phyloP scores from a whole-genome alignment of 2,797 vertebrate species.

The Bradypodion ventrale region DNA sequence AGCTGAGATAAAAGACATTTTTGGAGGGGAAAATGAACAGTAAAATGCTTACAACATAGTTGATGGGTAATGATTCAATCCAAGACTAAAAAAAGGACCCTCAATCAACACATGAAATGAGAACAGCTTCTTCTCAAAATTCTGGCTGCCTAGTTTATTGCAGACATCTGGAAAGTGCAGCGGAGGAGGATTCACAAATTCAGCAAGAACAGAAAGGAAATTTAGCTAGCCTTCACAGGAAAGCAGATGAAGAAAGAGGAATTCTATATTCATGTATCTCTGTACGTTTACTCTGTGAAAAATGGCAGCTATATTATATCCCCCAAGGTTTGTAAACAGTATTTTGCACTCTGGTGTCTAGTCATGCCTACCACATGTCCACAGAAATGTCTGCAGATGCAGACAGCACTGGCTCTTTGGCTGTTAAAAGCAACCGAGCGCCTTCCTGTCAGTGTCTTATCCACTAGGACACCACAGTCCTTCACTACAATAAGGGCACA shows the following conservation, averaged over 20 bases:
- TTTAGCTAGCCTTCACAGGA: conserved; percentile 8
- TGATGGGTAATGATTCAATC: background rate
- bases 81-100: background rate
- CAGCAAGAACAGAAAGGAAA: background rate
- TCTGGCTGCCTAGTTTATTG: conserved; percentile 11
- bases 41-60: background rate
- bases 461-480: too few species aligned
- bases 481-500: too few species aligned
- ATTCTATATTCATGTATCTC: background rate
- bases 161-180: conserved; percentile 9
- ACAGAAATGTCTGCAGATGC: too few species aligned
- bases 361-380: too few species aligned
- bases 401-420: too few species aligned
- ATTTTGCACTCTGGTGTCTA: too few species aligned
- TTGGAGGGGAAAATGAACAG: background rate
- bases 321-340: background rate
- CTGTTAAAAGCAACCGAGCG: too few species aligned
- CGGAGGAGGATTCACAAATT: conserved; percentile 1
- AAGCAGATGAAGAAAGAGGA: background rate
- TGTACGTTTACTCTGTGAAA: background rate
- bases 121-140: background rate
- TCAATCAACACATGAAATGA: too few species aligned
- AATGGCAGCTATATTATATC: background rate
- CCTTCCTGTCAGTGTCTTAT: too few species aligned
- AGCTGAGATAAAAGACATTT: background rate